Evolutionary conservation across 2,888 invertebrate species (phyloP).

Genomic region (Pyrrhosoma nymphula): DNA sequence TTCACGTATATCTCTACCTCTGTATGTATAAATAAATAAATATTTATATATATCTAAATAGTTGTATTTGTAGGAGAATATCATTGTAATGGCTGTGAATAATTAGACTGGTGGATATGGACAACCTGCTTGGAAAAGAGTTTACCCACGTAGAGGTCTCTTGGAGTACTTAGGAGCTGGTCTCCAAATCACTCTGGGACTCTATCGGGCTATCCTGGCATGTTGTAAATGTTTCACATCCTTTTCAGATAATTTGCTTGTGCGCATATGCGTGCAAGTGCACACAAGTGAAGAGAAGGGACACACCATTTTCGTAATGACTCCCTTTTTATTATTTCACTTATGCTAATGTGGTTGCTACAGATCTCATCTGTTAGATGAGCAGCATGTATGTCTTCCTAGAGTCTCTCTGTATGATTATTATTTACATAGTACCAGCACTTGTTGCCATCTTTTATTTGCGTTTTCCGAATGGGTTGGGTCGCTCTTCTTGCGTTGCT

Average conservation of each 20-base stretch:
- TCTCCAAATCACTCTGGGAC: neutral
- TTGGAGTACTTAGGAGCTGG: neutral
- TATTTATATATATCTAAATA: neutral
- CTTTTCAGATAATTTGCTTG: neutral
- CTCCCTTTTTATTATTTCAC: neutral
- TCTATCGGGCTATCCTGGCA: neutral
- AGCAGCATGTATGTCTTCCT: constrained; percentile 49
- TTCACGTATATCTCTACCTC: neutral
- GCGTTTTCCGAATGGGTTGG: constrained; percentile 38
- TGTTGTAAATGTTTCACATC: neutral
- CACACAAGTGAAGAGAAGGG: neutral
- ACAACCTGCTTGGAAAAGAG: neutral
- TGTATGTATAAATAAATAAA: neutral
- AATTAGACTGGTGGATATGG: neutral
- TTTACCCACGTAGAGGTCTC: neutral
- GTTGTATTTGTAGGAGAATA: neutral
- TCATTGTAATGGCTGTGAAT: neutral
- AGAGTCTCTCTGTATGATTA: constrained; percentile 22
- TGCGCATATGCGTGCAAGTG: neutral
- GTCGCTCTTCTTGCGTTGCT: constrained; percentile 43
- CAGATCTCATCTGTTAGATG: neutral
- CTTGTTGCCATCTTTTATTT: constrained; percentile 33
- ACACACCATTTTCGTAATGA: neutral
- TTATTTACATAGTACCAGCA: constrained; percentile 37
- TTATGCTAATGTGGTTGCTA: neutral